Conservation (phyloP, 2,888 invertebrate genomes). For the Chloroclysta siterata region DNA sequence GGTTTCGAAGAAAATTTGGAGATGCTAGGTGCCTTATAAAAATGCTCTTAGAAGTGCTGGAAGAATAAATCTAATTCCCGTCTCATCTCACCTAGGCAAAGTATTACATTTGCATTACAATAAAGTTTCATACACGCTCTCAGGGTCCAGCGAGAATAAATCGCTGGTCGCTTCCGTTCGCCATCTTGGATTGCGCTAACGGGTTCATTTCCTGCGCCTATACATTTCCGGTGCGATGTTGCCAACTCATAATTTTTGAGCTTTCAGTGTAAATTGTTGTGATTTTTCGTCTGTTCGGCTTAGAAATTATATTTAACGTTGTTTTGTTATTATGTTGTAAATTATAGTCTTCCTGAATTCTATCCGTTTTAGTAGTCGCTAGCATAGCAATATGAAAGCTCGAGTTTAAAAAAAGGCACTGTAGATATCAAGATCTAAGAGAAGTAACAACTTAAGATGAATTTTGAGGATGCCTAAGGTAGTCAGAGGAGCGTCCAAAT, state of each 20-base stretch:
- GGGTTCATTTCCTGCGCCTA: constrained; percentile 84
- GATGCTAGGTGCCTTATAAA: neutral
- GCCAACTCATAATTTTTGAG: constrained; percentile 75
- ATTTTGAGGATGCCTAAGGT: too few species aligned
- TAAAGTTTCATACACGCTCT: constrained; percentile 52
- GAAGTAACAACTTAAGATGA: too few species aligned
- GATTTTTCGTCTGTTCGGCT: constrained; percentile 22
- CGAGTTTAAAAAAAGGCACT: too few species aligned
- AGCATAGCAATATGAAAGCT: too few species aligned
- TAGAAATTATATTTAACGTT: neutral
- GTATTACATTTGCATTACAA: constrained; percentile 44
- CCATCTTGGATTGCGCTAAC: constrained; percentile 82
- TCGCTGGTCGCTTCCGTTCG: constrained; percentile 66
- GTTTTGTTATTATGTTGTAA: neutral
- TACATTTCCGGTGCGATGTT: constrained; percentile 78
- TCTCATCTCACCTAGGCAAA: constrained; percentile 24
- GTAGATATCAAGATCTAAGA: too few species aligned
- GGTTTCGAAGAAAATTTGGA: too few species aligned
- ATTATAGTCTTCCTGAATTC: too few species aligned
- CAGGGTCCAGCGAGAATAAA: constrained; percentile 70
- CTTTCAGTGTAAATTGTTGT: constrained; percentile 43
- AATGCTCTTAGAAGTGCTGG: neutral
- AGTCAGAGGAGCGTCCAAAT: too few species aligned
- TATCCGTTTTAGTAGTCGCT: too few species aligned
- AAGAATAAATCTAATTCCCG: constrained; percentile 18